These are phyloP conservation scores for Protobothrops mucrosquamatus DNA, from an alignment of 2,113 vertebrate genomes.

Conservation along the genomic window DNA sequence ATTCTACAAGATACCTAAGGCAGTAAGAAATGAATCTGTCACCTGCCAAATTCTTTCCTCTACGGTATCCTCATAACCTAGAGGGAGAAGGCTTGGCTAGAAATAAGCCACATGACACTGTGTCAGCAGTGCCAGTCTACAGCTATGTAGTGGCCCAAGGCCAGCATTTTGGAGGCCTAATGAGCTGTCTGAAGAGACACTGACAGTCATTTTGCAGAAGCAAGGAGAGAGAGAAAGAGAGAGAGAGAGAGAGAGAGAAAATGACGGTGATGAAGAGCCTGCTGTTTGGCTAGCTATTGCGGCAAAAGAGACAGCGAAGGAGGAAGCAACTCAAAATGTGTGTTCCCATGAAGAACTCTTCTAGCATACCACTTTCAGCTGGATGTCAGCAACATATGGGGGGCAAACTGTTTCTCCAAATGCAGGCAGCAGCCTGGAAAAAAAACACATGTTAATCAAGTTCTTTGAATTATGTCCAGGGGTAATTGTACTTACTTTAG, in stretches of 20 bases:
- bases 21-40: neutral
- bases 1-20: neutral
- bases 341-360: neutral
- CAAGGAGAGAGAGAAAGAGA: conserved; percentile 2
- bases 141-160: conserved; percentile 4
- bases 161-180: conserved; percentile 25
- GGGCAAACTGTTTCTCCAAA: neutral
- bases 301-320: neutral
- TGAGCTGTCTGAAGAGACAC: conserved; percentile 33
- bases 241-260: conserved; percentile 5
- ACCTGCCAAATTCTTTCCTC: neutral
- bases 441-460: neutral
- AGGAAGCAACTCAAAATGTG: neutral
- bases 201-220: conserved; percentile 11
- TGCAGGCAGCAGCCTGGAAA: neutral
- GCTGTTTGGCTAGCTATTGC: conserved; percentile 3
- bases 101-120: neutral
- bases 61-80: neutral
- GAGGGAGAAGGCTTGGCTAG: neutral
- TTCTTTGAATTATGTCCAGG: neutral
- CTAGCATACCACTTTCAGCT: neutral
- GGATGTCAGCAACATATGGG: neutral
- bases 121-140: conserved; percentile 6
- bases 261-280: conserved; percentile 17
- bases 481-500: neutral